phyloP scores from a whole-genome alignment of 2,797 vertebrate genomes.

The Denticeps clupeoides region DNA sequence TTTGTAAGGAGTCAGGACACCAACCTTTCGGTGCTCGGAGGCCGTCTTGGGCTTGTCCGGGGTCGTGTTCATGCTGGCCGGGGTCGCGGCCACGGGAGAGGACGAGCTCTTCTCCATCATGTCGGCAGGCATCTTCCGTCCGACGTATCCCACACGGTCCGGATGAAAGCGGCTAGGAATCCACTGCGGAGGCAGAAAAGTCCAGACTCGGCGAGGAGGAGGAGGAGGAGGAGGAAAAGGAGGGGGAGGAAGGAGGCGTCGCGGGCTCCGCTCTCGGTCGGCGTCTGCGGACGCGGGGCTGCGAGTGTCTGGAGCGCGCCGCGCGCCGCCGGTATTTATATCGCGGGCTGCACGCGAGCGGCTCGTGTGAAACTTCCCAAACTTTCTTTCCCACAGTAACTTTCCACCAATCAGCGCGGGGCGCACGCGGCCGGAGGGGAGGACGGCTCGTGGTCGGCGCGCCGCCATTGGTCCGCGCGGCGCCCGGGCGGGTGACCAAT shows the following conservation, averaged over 20 bases:
- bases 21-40: conserved; percentile 89
- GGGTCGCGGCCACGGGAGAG: conserved; percentile 85
- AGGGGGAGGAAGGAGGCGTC: conserved; percentile 40
- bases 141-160: neutral
- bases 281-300: conserved; percentile 43
- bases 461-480: conserved; percentile 84
- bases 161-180: too few species aligned
- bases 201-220: too few species aligned
- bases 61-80: conserved; percentile 80
- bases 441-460: conserved; percentile 89
- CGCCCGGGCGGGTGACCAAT: conserved; percentile 76
- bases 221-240: too few species aligned
- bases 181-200: too few species aligned
- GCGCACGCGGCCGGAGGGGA: conserved; percentile 81
- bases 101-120: conserved; percentile 90
- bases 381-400: conserved; percentile 71
- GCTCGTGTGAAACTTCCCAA: conserved; percentile 79
- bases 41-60: conserved; percentile 95
- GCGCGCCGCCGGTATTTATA: conserved; percentile 74
- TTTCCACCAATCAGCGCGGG: conserved; percentile 70
- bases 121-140: conserved; percentile 83
- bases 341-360: conserved; percentile 74
- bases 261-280: conserved; percentile 26
- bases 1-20: conserved; percentile 30
- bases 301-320: conserved; percentile 41